Evolutionary conservation across 2,113 vertebrate genomes (phyloP).

Genomic region (Megaptera novaeangliae): DNA sequence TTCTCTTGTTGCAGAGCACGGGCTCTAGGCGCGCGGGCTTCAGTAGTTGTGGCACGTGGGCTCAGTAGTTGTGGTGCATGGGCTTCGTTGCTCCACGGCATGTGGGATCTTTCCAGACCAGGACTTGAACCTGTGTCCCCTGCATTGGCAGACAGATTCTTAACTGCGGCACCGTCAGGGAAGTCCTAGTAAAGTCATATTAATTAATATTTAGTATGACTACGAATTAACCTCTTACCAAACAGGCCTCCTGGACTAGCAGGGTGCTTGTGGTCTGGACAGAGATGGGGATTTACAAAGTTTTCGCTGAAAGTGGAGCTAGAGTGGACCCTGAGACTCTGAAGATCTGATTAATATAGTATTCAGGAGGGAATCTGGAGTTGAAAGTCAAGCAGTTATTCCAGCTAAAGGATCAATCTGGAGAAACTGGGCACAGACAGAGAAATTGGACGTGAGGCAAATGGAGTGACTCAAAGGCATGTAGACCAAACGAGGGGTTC

Average conservation of each 20-base stretch:
- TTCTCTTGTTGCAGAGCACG: too few relatives aligned
- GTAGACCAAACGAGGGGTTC: neutral
- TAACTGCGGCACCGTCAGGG: too few relatives aligned
- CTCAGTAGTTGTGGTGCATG: too few relatives aligned
- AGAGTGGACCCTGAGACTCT: neutral
- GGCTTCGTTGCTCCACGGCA: too few relatives aligned
- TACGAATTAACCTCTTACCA: neutral
- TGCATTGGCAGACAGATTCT: too few relatives aligned
- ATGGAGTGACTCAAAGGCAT: neutral
- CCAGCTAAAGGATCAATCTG: neutral
- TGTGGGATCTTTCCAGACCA: too few relatives aligned
- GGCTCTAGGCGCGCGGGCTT: too few relatives aligned
- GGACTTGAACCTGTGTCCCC: too few relatives aligned
- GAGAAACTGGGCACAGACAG: neutral
- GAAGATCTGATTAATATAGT: neutral
- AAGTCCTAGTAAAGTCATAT: neutral
- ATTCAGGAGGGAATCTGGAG: neutral
- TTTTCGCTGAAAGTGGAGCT: neutral
- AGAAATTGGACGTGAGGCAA: neutral
- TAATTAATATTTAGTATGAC: neutral
- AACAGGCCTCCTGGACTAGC: neutral
- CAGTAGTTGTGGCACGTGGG: too few relatives aligned
- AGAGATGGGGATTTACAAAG: neutral
- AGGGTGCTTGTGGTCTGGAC: neutral
- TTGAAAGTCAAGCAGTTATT: neutral